Base-by-base conservation (phyloP, 2,888 invertebrate genomes). In the Ferdinandea cuprea region DNA sequence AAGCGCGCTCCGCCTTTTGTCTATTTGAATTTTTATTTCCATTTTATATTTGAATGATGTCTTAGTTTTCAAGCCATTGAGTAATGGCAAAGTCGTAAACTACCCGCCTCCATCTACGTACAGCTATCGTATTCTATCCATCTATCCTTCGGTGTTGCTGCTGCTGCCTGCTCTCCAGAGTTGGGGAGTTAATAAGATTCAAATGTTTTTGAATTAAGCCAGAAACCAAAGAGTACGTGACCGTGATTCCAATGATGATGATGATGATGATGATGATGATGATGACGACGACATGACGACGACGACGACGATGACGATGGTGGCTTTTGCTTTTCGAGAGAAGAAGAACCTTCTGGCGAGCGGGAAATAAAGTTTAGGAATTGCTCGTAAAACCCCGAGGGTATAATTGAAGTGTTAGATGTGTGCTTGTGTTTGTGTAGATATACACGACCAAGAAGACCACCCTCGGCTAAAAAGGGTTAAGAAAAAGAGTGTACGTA, bases 1-100 rank as follows among this genome's bases (percentile, higher is more conserved):
- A 15, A 13, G n/a, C 32, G 32, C n/a, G n/a, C 9, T 19, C 19
- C 15, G 11, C 37, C 63, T 65, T 25, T 63, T 50, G 52, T 74
- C 74, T 74, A 66, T 76, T 76, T 76, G 52, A 69, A 74, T 69
- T 76, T 76, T 76, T 68, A 63, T 77, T 77, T 72, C 66, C 78
- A 66, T 61, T 83, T 83, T 54, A 66, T 72, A 66, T 77, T 83
- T 83, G 71, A 78, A 83, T 78, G 78, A 83, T 83, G 81, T 78
- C 72, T 83, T 77, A 83, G 81, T 83, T 83, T 83, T 83, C 81
- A 71, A 83, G 72, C 81, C 78, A 83, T 78, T 83, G 81, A 83
- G 65, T 81, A 81, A 83, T 78, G 72, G 71, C 66, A 83, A 59
- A 78, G 81, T 83, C 81, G 81, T 83, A 83, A 83, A 83, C 59